These are phyloP conservation scores for Onychomys arenicola DNA, from an alignment of 2,797 vertebrate genomes.

Conservation along the genomic window DNA sequence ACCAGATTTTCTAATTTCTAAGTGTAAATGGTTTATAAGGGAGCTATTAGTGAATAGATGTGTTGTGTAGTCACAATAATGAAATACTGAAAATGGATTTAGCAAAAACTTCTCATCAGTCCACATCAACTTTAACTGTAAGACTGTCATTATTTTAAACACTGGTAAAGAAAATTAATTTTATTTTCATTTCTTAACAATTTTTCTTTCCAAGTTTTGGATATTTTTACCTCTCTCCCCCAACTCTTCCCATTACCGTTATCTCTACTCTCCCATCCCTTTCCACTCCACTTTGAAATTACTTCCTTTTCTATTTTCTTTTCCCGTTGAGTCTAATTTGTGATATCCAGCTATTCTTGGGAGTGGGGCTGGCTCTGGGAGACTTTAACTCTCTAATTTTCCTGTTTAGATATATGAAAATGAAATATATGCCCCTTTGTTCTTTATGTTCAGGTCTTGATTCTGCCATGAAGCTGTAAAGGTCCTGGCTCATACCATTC, in stretches of 20 bases:
- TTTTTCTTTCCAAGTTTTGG: no score
- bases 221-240: no score
- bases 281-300: no score
- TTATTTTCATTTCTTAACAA: not conserved
- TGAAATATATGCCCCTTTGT: not conserved
- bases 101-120: not conserved
- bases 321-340: no score
- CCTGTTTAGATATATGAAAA: not conserved
- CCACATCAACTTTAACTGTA: not conserved
- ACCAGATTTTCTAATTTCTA: constrained; percentile 19
- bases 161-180: not conserved
- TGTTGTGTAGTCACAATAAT: not conserved
- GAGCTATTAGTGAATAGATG: not conserved
- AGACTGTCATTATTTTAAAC: not conserved
- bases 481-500: not conserved
- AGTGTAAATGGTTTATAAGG: constrained; percentile 17
- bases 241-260: no score
- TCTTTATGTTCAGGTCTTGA: not conserved
- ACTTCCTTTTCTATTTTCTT: no score
- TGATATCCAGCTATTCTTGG: not conserved
- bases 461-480: not conserved
- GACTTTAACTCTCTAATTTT: not conserved
- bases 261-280: no score
- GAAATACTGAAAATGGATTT: not conserved
- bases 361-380: not conserved